Base-by-base conservation (phyloP, 2,888 invertebrate species). In the Acrobasis consociella region DNA sequence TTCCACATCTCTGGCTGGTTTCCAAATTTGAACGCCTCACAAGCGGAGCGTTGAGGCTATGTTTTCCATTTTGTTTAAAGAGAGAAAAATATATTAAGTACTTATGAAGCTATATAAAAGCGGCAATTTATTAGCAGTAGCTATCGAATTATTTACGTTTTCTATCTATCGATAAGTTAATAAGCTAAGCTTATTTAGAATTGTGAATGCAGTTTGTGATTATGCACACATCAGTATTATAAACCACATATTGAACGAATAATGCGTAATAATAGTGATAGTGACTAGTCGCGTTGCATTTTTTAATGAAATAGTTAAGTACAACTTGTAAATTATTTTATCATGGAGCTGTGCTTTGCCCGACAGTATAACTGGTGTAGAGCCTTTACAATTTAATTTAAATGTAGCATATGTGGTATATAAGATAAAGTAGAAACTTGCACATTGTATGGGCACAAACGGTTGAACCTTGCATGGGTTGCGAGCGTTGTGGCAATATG, bases 141-240 rank as follows among this genome's bases (percentile, higher is more conserved):
- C 11, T 52, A 52, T 52, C 31, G 13, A 46, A n/a, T 46, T 46
- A 13, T 13, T 52, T 22, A 37, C 13, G 31, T 11, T 52, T 31
- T 31, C 31, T 31, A 22, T 9, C 13, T 31, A 52, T n/a, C n/a
- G 13, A n/a, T 52, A 52, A 37, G 22, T 52, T 52, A 52, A 37
- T 52, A 52, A 52, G 52, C 38, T 39, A 16, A 39, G 55, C 55
- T 53, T 55, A 55, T 37, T 55, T 39, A 39, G 38, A 1, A 31
- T 39, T 55, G 15, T 38, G 16, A 38, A 9, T 46, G 10, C 52
- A 22, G 74, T 75, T 74, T 65, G 65, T 73, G 71, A 70, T 70
- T 72, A 62, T 38, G 52, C 64, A 80, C 75, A 80, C 82, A 82
- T 83, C 81, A 88, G 86, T 86, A 86, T 85, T 86, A 83, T 77